These are phyloP conservation scores for Etia nguti DNA, from an alignment of 2,113 vertebrate species.

Conservation along the genomic window DNA sequence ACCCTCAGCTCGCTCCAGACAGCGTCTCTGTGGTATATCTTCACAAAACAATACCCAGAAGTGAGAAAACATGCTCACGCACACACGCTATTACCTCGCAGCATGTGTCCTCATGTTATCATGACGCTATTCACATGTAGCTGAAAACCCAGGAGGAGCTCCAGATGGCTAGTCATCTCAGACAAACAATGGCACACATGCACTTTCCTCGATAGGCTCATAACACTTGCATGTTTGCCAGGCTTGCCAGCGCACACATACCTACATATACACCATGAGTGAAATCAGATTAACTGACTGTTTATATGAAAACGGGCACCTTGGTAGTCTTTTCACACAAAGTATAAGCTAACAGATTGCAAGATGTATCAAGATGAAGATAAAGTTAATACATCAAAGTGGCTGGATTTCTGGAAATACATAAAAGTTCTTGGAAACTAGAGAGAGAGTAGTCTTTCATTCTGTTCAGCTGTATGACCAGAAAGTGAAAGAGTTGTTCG, in stretches of 20 bases:
- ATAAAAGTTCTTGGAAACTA: background rate
- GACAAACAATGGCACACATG: background rate
- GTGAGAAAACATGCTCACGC: background rate
- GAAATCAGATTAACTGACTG: background rate
- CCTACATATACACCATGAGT: background rate
- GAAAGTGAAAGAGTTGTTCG: background rate
- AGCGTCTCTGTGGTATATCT: background rate
- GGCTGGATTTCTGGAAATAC: background rate
- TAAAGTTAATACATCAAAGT: background rate
- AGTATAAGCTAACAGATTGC: background rate
- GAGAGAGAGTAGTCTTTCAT: background rate
- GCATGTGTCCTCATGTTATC: slow-evolving; percentile 31
- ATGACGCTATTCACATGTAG: slow-evolving; percentile 31
- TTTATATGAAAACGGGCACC: background rate
- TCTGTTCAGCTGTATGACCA: background rate
- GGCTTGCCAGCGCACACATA: background rate
- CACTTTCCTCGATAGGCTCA: background rate
- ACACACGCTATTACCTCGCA: background rate
- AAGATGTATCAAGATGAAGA: background rate
- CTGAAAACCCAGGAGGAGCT: slow-evolving; percentile 32
- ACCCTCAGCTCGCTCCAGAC: background rate
- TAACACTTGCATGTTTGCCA: background rate
- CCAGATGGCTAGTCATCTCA: slow-evolving; percentile 45
- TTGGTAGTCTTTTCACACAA: background rate
- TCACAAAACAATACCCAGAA: background rate